These are phyloP conservation scores for Bradypodion ventrale DNA, from an alignment of 2,797 vertebrate species.

Conservation along the genomic window DNA sequence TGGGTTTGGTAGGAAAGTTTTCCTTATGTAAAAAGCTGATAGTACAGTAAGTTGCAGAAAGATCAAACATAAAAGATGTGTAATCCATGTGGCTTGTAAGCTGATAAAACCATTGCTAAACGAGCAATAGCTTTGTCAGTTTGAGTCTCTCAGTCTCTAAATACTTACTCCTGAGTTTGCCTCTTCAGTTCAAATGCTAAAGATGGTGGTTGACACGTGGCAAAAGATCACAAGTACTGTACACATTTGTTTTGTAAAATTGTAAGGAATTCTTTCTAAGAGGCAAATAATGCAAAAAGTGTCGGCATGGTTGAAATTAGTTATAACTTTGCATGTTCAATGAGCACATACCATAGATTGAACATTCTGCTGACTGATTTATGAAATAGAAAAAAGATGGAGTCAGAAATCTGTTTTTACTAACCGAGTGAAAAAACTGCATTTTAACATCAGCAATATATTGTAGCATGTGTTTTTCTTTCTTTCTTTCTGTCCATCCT, in stretches of 20 bases:
- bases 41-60: not conserved
- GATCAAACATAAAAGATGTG: not conserved
- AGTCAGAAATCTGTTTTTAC: too few species aligned
- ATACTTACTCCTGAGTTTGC: not conserved
- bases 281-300: not conserved
- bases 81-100: not conserved
- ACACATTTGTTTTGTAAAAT: not conserved
- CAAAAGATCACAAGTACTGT: not conserved
- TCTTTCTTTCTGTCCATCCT: too few species aligned
- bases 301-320: not conserved
- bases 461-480: not conserved
- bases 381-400: too few species aligned
- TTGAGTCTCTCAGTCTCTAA: rapidly evolving
- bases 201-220: too few species aligned
- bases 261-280: conserved; percentile 1
- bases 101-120: not conserved
- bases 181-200: too few species aligned
- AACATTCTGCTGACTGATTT: not conserved
- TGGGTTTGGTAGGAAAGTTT: not conserved
- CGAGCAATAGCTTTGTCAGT: not conserved
- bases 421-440: not conserved
- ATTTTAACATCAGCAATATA: not conserved
- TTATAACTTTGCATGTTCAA: not conserved
- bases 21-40: not conserved
- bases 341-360: too few species aligned